phyloP scores from a whole-genome alignment of 2,888 invertebrate species.

The Odiellus spinosus region DNA sequence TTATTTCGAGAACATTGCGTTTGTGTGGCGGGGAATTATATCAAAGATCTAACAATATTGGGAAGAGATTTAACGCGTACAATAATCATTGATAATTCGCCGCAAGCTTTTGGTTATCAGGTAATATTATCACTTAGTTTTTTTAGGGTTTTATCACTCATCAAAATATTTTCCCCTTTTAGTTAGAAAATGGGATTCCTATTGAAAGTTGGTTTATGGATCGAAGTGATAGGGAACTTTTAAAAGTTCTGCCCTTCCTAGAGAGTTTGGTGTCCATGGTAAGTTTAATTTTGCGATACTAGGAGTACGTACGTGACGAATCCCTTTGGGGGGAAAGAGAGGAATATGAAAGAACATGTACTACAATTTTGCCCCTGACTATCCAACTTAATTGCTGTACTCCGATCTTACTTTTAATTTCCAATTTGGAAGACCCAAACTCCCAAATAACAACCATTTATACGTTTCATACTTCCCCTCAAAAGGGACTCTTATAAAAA shows the following conservation, averaged over 20 bases:
- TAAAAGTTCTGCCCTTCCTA: slow-evolving; percentile 79
- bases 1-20: slow-evolving; percentile 90
- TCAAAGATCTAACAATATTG: slow-evolving; percentile 82
- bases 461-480: no score
- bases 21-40: slow-evolving; percentile 87
- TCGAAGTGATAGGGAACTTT: slow-evolving; percentile 67
- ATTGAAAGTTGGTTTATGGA: slow-evolving; percentile 96
- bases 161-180: slow-evolving; percentile 27
- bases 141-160: neutral
- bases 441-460: no score
- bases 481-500: no score
- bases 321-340: no score
- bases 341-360: no score
- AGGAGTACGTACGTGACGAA: no score
- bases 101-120: slow-evolving; percentile 85
- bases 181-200: slow-evolving; percentile 89
- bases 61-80: slow-evolving; percentile 79
- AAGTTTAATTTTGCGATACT: no score
- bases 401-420: no score
- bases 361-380: no score
- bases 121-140: slow-evolving; percentile 29
- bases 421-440: no score
- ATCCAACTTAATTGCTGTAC: no score
- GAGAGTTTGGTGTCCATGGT: slow-evolving; percentile 67
- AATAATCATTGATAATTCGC: slow-evolving; percentile 73